Conservation (phyloP, 2,888 invertebrate species). For the Drosophila koepferae region DNA sequence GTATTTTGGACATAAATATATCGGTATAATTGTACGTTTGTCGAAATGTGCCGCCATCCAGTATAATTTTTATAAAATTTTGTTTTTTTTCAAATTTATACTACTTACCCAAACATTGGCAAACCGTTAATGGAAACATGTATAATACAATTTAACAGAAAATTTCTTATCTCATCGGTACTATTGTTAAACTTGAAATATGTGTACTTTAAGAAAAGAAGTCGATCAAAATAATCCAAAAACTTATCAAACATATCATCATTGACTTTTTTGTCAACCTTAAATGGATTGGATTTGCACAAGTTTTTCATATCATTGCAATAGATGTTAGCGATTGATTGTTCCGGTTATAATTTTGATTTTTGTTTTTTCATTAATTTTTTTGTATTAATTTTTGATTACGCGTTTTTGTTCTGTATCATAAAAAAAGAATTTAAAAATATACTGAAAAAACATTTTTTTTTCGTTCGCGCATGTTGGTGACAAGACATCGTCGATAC, state of each 20-base stretch:
- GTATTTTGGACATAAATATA: neutral
- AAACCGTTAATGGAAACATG: neutral
- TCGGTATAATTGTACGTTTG: neutral
- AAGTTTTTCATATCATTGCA: slow-evolving; percentile 31
- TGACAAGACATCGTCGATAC: slow-evolving; percentile 19
- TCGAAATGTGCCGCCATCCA: neutral
- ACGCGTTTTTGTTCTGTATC: neutral
- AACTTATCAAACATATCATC: slow-evolving; percentile 8
- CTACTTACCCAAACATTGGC: slow-evolving; percentile 11
- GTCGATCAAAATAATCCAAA: neutral
- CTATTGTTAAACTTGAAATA: neutral
- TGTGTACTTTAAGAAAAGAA: neutral
- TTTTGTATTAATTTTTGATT: slow-evolving; percentile 21
- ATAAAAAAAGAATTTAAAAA: slow-evolving; percentile 13
- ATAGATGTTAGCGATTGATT: slow-evolving; percentile 34
- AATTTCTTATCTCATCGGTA: slow-evolving; percentile 5
- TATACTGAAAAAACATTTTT: slow-evolving; percentile 17
- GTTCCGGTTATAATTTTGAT: slow-evolving; percentile 13
- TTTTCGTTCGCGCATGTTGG: slow-evolving; percentile 15
- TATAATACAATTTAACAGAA: neutral
- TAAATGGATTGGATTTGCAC: slow-evolving; percentile 11
- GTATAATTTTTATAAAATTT: neutral
- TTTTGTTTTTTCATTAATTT: neutral
- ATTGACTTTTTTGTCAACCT: slow-evolving; percentile 38
- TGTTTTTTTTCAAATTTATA: neutral